Conservation (phyloP, 2,797 vertebrate genomes). For the Phalloptychus januarius region DNA sequence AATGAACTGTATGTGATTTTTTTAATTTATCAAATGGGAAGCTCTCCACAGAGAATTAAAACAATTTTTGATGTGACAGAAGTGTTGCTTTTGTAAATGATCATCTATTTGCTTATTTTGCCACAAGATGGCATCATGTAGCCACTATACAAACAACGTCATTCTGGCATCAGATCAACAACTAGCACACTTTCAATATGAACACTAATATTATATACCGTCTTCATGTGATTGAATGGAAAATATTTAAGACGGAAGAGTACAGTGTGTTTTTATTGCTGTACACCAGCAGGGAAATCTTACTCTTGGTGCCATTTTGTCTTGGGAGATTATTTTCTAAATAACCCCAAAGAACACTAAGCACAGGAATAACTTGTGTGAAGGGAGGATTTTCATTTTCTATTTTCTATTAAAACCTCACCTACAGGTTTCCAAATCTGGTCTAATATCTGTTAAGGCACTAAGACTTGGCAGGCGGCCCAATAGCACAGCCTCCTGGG, state of each 20-base stretch:
- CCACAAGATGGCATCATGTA: constrained; percentile 69
- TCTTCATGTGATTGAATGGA: background rate
- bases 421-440: constrained; percentile 69
- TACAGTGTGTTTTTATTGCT: background rate
- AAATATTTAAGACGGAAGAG: background rate
- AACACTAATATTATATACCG: background rate
- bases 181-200: background rate
- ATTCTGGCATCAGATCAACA: background rate
- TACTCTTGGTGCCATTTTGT: background rate
- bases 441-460: constrained; percentile 77
- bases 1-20: background rate
- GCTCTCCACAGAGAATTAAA: background rate
- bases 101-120: constrained; percentile 1
- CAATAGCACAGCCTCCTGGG: constrained; percentile 75
- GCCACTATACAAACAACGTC: background rate
- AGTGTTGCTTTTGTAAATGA: background rate
- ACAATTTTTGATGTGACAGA: background rate
- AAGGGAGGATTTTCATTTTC: constrained; percentile 17
- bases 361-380: constrained; percentile 7
- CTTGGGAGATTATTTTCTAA: background rate
- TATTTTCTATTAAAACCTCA: constrained; percentile 56
- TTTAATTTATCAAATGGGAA: background rate
- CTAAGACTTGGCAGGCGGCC: constrained; percentile 74
- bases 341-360: background rate
- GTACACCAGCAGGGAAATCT: background rate